A percentile compares a stretch with the other conserved stretches of the same genome.
These are phyloP conservation scores for Acridotheres tristis DNA, from an alignment of 2,797 vertebrate genomes.

Conservation along the genomic window DNA sequence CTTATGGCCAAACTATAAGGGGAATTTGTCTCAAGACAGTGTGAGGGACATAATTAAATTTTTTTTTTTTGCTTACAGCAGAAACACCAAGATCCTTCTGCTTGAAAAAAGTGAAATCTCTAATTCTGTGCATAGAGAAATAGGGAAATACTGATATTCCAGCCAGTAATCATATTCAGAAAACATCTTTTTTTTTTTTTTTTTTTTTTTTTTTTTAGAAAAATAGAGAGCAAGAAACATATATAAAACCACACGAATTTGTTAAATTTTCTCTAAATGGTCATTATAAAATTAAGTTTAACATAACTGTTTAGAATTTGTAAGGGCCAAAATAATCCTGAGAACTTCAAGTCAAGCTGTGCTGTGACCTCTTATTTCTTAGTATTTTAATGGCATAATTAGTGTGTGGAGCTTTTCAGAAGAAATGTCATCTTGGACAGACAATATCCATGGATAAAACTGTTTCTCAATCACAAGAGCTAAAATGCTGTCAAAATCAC, in stretches of 20 bases:
- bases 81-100: neutral
- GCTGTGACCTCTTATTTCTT: neutral
- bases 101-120: neutral
- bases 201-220: neutral
- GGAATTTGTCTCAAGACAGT: neutral
- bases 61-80: neutral
- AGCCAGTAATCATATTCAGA: neutral
- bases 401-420: neutral
- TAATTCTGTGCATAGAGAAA: neutral
- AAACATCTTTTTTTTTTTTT: neutral
- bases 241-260: neutral
- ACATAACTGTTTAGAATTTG: neutral
- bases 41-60: neutral
- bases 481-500: neutral
- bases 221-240: neutral
- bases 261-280: neutral
- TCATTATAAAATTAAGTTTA: neutral
- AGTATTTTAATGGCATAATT: neutral
- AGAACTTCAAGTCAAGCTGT: neutral
- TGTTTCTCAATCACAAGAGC: neutral
- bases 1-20: neutral
- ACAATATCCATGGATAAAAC: neutral
- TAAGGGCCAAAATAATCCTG: neutral
- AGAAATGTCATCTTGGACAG: neutral
- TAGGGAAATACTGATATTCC: neutral